Evolutionary conservation across 2,888 invertebrate species (phyloP).

Genomic region (Cheilosia vernalis): DNA sequence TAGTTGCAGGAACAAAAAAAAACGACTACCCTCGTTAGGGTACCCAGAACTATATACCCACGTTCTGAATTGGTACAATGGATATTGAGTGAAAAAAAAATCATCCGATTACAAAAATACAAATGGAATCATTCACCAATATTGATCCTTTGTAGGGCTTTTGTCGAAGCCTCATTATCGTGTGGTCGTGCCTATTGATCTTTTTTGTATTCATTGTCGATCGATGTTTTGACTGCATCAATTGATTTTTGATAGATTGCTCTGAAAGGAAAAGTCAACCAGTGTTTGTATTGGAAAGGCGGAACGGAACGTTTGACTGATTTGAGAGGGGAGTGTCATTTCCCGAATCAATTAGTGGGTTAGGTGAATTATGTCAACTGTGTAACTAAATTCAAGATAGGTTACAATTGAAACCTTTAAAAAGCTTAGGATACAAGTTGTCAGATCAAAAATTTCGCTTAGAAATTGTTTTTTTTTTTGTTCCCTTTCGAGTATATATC

Average conservation of each 20-base stretch:
- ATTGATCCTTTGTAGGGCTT: slow-evolving; percentile 40
- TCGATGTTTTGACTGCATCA: slow-evolving; percentile 60
- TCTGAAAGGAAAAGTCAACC: no score
- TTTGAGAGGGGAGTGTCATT: no score
- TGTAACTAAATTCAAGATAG: no score
- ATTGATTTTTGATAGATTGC: background rate
- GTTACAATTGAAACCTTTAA: no score
- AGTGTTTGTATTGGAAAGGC: no score
- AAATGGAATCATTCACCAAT: slow-evolving; percentile 50
- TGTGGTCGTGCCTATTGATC: slow-evolving; percentile 31
- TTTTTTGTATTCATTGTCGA: slow-evolving; percentile 44
- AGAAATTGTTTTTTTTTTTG: no score
- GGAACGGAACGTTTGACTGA: no score
- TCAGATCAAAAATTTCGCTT: no score
- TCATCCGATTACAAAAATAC: slow-evolving; percentile 3
- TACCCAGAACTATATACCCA: slow-evolving; percentile 39
- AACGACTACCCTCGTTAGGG: slow-evolving; percentile 60
- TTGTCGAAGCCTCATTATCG: slow-evolving; percentile 15
- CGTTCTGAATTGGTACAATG: slow-evolving; percentile 17
- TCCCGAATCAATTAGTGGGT: no score
- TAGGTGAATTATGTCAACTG: no score
- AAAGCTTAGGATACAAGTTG: no score
- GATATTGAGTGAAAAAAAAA: slow-evolving; percentile 13
- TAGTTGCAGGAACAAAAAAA: slow-evolving; percentile 26
- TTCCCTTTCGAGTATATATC: no score